Conservation (phyloP, 1,140 invertebrate genomes). For the Zelostemma sp. region DNA sequence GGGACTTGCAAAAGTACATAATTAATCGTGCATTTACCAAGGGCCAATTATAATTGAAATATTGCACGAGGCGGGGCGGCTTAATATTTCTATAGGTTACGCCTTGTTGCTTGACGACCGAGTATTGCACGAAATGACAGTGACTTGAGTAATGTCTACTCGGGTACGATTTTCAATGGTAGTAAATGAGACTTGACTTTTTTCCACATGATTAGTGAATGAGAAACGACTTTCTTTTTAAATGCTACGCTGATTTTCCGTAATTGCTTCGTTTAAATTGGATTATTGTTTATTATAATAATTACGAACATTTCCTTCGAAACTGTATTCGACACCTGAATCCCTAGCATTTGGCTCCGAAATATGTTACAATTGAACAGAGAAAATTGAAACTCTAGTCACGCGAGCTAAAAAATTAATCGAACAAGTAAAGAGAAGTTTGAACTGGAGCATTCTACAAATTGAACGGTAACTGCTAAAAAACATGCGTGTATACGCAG, state of each 20-base stretch:
- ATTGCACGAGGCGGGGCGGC: not conserved
- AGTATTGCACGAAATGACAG: not conserved
- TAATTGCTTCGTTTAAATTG: too few species aligned
- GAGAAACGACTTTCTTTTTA: not conserved
- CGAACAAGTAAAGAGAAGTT: conserved; percentile 30
- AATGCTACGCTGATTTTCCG: not conserved
- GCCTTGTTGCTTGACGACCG: not conserved
- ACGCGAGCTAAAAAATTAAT: conserved; percentile 14
- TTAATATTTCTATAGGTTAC: not conserved
- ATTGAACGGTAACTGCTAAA: conserved; percentile 36
- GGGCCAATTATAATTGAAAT: not conserved
- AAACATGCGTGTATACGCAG: not conserved
- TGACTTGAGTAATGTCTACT: not conserved
- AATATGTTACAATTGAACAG: too few species aligned
- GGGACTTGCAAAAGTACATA: not conserved
- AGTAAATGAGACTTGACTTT: not conserved
- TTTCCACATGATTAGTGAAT: not conserved
- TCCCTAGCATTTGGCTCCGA: too few species aligned
- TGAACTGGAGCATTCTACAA: conserved; percentile 27
- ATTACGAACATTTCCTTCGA: too few species aligned
- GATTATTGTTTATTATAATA: too few species aligned
- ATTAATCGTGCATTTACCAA: not conserved
- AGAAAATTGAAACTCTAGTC: not conserved
- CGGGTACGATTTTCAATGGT: not conserved
- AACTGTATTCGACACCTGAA: too few species aligned